Percentiles rank a stretch among this genome's conserved stretches.
phyloP scores from a whole-genome alignment of 2,888 invertebrate genomes.

The Limnephilus marmoratus region DNA sequence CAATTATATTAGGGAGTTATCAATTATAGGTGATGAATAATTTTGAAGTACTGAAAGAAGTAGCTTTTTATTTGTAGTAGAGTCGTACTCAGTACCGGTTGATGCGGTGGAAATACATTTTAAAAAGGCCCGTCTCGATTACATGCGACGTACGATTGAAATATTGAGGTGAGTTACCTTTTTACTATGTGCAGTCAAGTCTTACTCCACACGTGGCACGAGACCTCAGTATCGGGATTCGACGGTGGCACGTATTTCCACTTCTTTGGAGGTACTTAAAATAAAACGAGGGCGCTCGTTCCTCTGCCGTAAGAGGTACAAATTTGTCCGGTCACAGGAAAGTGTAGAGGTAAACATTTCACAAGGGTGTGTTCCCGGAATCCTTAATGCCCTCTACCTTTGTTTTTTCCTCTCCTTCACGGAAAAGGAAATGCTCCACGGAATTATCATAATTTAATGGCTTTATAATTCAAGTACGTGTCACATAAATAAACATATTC shows the following conservation, averaged over 20 bases:
- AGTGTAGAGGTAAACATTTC: conserved; percentile 52
- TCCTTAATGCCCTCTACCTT: conserved; percentile 46
- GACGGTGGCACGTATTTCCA: conserved; percentile 57
- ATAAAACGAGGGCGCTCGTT: conserved; percentile 53
- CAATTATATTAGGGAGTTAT: no score
- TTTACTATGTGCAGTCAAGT: neutral
- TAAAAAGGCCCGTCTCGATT: neutral
- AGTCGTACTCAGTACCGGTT: no score
- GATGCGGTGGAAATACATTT: neutral
- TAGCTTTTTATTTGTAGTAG: no score
- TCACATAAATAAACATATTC: conserved; percentile 14
- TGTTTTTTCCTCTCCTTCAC: conserved; percentile 26
- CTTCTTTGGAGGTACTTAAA: conserved; percentile 62
- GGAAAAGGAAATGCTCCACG: conserved; percentile 6
- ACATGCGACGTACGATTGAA: neutral
- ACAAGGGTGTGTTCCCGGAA: conserved; percentile 47
- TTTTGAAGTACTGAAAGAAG: no score
- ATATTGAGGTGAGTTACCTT: neutral
- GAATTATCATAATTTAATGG: conserved; percentile 45
- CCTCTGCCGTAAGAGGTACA: conserved; percentile 46
- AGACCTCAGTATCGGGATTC: neutral
- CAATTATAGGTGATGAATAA: no score
- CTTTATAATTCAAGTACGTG: conserved; percentile 27
- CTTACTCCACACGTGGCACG: neutral
- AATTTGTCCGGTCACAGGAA: conserved; percentile 55